Base-by-base conservation (phyloP, 2,888 invertebrate genomes). In the Eristalinus aeneus region DNA sequence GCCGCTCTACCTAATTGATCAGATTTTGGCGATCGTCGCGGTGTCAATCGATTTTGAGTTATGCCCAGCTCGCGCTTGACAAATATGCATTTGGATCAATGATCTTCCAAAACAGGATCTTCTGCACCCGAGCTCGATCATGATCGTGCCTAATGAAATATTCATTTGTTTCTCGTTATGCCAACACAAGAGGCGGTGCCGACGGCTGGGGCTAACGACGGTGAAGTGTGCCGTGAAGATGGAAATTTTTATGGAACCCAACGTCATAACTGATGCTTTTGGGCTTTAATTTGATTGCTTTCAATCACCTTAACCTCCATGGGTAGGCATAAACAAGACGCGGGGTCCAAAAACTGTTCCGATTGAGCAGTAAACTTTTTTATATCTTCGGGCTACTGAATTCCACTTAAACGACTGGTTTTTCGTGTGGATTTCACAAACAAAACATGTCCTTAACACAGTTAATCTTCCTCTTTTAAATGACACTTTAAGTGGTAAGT, bases 101-200 rank as follows among this genome's bases (percentile, higher is more conserved):
- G 22, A 34, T n/a, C 32, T 22, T n/a, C 34, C 68, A n/a, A 68
- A 68, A 68, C 34, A 32, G 32, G 22, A 54, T 54, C 23, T 16
- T 6, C 53, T 53, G 27, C 31, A 53, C 23, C 27, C 20, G 68
- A 56, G 56, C 53, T 22, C 68, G 56, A 34, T 34, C 68, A 54
- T 11, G 67, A 58, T 58, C 69, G 60, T 39, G 69, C 5, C 27
- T 71, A 71, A 71, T 71, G 69, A 71, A 71, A 71, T 71, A 71
- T 71, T 58, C 60, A 56, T 27, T 56, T 12, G 10, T 23, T 10
- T 11, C 56, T 23, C 11, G 56, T 46, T 16, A 16, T 46, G 39
- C n/a, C 39, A 39, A n/a, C 39, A n/a, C 39, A n/a, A 27, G 27
- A 2, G 27, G 27, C 27, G 27, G n/a, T 5, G 27, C 27, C 27